Evolutionary conservation across 2,113 vertebrate species (phyloP), one percentile per base, ranked within the genome.

Genomic region (Eupsittula cactorum): DNA sequence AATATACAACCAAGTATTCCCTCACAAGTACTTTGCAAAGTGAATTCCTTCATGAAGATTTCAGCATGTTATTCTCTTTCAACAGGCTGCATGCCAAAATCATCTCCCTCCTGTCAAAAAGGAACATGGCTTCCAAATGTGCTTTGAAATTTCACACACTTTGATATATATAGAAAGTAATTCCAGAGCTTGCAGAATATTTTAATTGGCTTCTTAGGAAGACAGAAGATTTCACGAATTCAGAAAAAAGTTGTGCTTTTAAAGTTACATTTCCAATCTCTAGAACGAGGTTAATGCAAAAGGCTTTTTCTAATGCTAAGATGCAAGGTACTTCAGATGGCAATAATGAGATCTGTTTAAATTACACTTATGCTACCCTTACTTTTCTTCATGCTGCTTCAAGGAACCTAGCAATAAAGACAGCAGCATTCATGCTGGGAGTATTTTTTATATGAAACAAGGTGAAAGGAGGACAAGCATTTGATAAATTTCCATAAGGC

Each of bases 381-480:
- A 74, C 52, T 85, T 91, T 92, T 81, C 41, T 78, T 86, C 74
- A 76, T 0, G 1, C 33, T 76, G 31, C 37, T 85, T 79, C 82
- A 80, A 50, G 53, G 57, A 78, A 39, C 7, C 25, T 25, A 15
- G 71, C 46, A 92, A 47, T 50, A 85, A 88, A 84, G 52, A 82
- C 14, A 60, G 62, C 29, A 53, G 39, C 59, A 86, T 49, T 75
- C 65, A 84, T 12, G n/a, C 55, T 86, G 69, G 35, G 29, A 74
- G 28, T 79, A 46, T 62, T 88, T 93, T 49, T 63, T 11, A 69
- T 29, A 65, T 37, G 23, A 89, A 91, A 91, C 16, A 62, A 91
- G 63, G 67, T 91, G 64, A 80, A 88, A 96, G 55, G 64, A 91
- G 86, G 84, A 92, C 70, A 94, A 94, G 46, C 11, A 85, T 62